Base-by-base conservation (phyloP, 2,888 invertebrate species). In the Microctonus brassicae region DNA sequence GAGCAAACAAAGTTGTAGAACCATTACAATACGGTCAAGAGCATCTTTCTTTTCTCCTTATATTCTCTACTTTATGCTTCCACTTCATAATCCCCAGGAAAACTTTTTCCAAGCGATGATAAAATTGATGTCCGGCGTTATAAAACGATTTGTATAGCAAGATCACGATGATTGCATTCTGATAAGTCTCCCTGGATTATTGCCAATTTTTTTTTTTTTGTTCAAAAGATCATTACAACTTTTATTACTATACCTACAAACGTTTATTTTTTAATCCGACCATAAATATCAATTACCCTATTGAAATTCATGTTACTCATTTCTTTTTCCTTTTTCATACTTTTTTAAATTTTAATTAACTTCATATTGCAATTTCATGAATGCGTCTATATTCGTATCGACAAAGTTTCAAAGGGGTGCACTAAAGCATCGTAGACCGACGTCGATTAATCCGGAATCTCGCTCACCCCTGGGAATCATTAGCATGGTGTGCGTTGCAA, bases 381-480 rank as follows among this genome's bases (percentile, higher is more conserved):
- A 34, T 33, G 55, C 64, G 58, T 61, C 61, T n/a, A n/a, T 11
- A 26, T 9, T 47, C 47, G 47, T 47, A 20, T 47, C 17, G 47
- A 47, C 10, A 29, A 55, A 42, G 66, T 52, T 39, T 34, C 61
- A 64, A 36, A 36, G 63, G 63, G 36, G 34, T 29, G 11, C 58
- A 58, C 33, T 58, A 57, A 60, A 70, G 55, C 57, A 63, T 13
- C 22, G 76, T 73, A 75, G 75, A 64, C 74, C 76, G 80, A 82
- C 78, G 81, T 79, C 82, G 82, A 83, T 83, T 83, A 83, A 82
- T 84, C 79, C 78, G 73, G 78, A 80, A 82, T 83, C 81, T 83
- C 79, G 80, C 76, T 78, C 79, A 79, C 83, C 82, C 81, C 66
- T 77, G 84, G 81, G 85, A 83, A 83, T 85, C 81, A 84, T 85